phyloP scores from a whole-genome alignment of 2,113 vertebrate genomes.

The Anarhynchus alexandrinus region DNA sequence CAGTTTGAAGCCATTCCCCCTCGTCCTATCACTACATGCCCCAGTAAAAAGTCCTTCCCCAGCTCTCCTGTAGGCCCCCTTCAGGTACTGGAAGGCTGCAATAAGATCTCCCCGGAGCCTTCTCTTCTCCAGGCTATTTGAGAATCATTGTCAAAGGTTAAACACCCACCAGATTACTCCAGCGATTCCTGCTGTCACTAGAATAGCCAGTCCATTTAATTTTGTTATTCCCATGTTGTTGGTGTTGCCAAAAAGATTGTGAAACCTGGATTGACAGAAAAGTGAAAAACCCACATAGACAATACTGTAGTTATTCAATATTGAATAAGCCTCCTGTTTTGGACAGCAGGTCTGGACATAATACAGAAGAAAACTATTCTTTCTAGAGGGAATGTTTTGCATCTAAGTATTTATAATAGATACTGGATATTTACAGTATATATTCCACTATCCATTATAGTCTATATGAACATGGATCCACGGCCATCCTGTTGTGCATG shows the following conservation, averaged over 20 bases:
- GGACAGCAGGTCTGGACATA: neutral
- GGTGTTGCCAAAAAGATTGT: neutral
- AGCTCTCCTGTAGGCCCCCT: too few relatives aligned
- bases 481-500: too few relatives aligned
- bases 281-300: neutral
- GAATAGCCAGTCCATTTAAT: neutral
- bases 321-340: neutral
- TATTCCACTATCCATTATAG: neutral
- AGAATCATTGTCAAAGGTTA: neutral
- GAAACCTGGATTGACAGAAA: neutral
- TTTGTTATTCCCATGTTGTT: neutral
- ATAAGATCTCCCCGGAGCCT: too few relatives aligned
- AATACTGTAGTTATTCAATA: neutral
- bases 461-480: too few relatives aligned
- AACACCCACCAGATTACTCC: neutral
- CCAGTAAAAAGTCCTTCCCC: too few relatives aligned
- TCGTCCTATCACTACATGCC: too few relatives aligned
- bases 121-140: too few relatives aligned
- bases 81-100: too few relatives aligned
- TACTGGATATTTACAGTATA: neutral
- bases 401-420: neutral
- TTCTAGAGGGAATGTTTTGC: neutral
- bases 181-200: neutral
- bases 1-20: too few relatives aligned
- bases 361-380: neutral